phyloP scores from a whole-genome alignment of 1,140 invertebrate genomes.

The Helicoverpa armigera region DNA sequence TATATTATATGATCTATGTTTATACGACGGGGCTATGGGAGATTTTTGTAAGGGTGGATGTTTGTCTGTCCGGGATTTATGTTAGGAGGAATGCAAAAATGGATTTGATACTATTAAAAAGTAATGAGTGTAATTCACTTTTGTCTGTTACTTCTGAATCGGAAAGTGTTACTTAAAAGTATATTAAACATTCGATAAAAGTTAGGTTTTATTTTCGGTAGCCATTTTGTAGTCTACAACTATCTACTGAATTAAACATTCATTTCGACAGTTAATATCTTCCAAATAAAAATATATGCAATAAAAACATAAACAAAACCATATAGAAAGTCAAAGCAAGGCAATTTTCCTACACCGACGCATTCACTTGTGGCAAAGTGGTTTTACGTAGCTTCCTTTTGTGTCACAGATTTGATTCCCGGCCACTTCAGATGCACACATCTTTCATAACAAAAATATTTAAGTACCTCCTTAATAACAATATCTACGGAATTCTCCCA shows the following conservation, averaged over 20 bases:
- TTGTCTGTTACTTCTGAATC: too few species aligned
- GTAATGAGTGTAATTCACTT: too few species aligned
- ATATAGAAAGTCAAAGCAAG: neutral
- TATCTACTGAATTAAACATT: neutral
- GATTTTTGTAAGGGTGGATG: constrained; percentile 6
- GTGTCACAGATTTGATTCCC: constrained; percentile 50
- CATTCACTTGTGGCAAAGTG: constrained; percentile 21
- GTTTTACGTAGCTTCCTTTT: constrained; percentile 45
- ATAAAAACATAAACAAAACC: neutral
- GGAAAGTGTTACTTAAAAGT: too few species aligned
- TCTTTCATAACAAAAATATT: constrained; percentile 34
- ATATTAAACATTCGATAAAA: too few species aligned
- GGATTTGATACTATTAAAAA: too few species aligned
- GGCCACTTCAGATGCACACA: constrained; percentile 29
- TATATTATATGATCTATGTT: neutral
- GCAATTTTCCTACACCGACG: constrained; percentile 13
- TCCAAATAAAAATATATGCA: neutral
- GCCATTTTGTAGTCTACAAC: too few species aligned
- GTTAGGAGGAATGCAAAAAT: too few species aligned
- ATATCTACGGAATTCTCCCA: constrained; percentile 14
- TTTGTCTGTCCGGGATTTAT: neutral
- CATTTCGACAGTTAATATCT: too few species aligned
- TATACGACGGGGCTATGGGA: neutral
- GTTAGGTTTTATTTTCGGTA: too few species aligned
- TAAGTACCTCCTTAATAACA: constrained; percentile 42